Percentiles rank a stretch among this genome's conserved stretches.
These are phyloP conservation scores for Chloroclysta siterata DNA, from an alignment of 2,888 invertebrate genomes.

Conservation along the genomic window DNA sequence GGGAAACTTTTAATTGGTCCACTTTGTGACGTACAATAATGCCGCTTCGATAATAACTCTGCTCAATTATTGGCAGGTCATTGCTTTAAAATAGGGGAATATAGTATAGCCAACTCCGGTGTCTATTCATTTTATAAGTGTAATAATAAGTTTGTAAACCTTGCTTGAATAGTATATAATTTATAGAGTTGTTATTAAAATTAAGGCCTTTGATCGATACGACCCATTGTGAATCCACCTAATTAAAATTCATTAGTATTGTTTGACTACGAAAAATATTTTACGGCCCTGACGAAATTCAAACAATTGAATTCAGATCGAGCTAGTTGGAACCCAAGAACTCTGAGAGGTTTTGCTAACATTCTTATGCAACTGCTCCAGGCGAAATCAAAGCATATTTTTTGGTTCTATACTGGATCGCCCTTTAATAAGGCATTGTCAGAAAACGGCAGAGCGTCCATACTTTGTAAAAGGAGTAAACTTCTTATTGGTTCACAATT, in stretches of 20 bases:
- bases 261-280: slow-evolving; percentile 37
- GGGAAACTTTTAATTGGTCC: slow-evolving; percentile 83
- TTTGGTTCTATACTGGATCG: slow-evolving; percentile 55
- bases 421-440: slow-evolving; percentile 68
- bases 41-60: slow-evolving; percentile 79
- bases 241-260: slow-evolving; percentile 29
- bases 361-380: slow-evolving; percentile 34
- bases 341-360: slow-evolving; percentile 35
- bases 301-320: slow-evolving; percentile 35
- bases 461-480: slow-evolving; percentile 60
- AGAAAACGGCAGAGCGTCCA: slow-evolving; percentile 46
- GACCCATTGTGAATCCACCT: slow-evolving; percentile 4
- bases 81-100: slow-evolving; percentile 74
- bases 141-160: neutral
- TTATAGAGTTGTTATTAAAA: neutral
- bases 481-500: slow-evolving; percentile 81
- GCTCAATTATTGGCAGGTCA: slow-evolving; percentile 78
- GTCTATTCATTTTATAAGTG: neutral
- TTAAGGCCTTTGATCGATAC: neutral
- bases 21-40: slow-evolving; percentile 80
- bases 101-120: neutral
- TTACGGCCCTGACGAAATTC: slow-evolving; percentile 17
- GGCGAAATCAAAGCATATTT: slow-evolving; percentile 34
- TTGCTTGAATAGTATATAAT: neutral
- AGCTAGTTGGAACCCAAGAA: slow-evolving; percentile 29